These are phyloP conservation scores for Pogonophryne albipinna DNA, from an alignment of 2,797 vertebrate genomes.

Conservation along the genomic window DNA sequence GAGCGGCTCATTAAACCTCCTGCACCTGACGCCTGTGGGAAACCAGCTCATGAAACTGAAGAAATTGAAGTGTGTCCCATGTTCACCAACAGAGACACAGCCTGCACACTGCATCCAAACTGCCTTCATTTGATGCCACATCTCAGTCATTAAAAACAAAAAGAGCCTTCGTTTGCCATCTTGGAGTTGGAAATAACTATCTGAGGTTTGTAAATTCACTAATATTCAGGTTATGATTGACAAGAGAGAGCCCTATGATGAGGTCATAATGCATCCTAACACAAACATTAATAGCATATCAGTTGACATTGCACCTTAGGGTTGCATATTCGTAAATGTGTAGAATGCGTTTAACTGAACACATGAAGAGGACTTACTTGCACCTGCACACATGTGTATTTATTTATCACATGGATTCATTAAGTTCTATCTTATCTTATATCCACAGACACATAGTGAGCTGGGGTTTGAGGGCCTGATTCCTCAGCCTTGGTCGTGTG, in stretches of 20 bases:
- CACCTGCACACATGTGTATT: too few relatives aligned
- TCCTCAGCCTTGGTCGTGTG: not conserved
- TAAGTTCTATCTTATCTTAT: too few relatives aligned
- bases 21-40: constrained; percentile 18
- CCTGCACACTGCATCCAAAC: not conserved
- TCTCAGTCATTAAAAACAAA: not conserved
- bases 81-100: not conserved
- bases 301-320: not conserved
- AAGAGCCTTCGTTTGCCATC: not conserved
- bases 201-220: not conserved
- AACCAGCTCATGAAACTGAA: constrained; percentile 36
- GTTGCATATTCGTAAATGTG: not conserved
- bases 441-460: not conserved
- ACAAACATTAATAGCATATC: not conserved
- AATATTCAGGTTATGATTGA: not conserved
- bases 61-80: constrained; percentile 21
- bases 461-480: not conserved
- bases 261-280: not conserved
- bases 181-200: not conserved
- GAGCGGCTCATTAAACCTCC: constrained; percentile 38
- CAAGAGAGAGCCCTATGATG: not conserved
- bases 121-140: not conserved
- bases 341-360: not conserved
- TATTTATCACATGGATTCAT: too few relatives aligned
- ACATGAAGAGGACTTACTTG: not conserved